Base-by-base conservation (phyloP, 2,888 invertebrate genomes). In the Yponomeuta cagnagella region DNA sequence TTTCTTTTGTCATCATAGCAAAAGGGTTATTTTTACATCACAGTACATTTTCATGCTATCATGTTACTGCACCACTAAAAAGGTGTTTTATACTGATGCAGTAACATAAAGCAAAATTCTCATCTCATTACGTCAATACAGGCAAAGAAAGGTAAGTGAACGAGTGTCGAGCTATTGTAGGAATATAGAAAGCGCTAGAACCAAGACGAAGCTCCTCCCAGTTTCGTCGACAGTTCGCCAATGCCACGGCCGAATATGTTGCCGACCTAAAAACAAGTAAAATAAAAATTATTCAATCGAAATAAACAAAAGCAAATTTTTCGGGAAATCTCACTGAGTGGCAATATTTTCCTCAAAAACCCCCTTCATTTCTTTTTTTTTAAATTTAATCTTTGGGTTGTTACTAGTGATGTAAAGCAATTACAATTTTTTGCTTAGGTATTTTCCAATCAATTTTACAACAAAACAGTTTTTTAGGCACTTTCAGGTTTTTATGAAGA, bases 211-310 rank as follows among this genome's bases (percentile, higher is more conserved):
- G 96, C 96, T 77, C 96, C 96, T 75, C 97, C 97, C 76, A 97
- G 94, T 90, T 97, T 97, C 79, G 96, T 96, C 82, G 97, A 96
- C 80, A 98, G 94, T 82, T 97, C 97, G 76, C 97, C 97, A 79
- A 98, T 95, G 76, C 97, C 96, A 84, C 97, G 97, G 70, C 97
- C 97, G 79, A 97, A 96, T 86, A 97, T 96, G 89, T 96, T 97
- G 78, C 97, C 97, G 80, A 98, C 95, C 90, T 96, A 93, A 37
- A n/a, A 43, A 43, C 1, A 58, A 5, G 2, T 5, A 2, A 33
- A 33, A 33, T 33, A 15, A 5, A 58, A 15, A 5, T 58, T 15
- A 43, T 43, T 6, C 43, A 43, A 43, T 43, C 5, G 15, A 58
- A 15, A 15, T 58, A 15, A 58, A 33, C 33, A 58, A 58, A 15